Evolutionary conservation across 2,888 invertebrate species (phyloP).

Genomic region (Punctoribates punctum): DNA sequence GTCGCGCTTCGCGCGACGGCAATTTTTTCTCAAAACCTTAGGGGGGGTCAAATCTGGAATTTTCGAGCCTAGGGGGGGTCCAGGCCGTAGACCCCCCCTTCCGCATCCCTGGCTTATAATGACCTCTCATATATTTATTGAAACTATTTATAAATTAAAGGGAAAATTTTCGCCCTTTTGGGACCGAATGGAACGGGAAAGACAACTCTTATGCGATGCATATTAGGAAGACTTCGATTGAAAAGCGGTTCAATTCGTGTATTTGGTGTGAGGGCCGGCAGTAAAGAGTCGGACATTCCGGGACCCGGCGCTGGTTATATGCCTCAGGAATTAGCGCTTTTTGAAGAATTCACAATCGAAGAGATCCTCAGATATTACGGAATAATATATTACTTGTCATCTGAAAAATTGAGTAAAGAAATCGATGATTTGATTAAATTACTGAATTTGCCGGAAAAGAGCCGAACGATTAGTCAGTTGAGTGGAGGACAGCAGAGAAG

Average conservation of each 20-base stretch:
- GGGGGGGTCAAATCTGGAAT: no score
- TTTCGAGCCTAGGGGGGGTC: no score
- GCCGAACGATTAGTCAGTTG: neutral
- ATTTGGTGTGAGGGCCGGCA: constrained; percentile 40
- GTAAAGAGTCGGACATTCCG: constrained; percentile 12
- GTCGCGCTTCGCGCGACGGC: no score
- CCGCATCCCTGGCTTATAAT: no score
- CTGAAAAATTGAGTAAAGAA: neutral
- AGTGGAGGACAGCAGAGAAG: constrained; percentile 85
- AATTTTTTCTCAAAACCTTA: no score
- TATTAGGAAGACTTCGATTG: constrained; percentile 27
- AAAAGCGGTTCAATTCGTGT: constrained; percentile 30
- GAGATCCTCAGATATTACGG: constrained; percentile 44
- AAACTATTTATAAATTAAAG: no score
- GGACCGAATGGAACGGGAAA: constrained; percentile 42
- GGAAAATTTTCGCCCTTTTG: constrained; percentile 41
- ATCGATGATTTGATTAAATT: constrained; percentile 33
- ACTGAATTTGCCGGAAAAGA: constrained; percentile 41
- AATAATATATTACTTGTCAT: constrained; percentile 28
- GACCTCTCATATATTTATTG: no score
- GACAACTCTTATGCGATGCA: constrained; percentile 38
- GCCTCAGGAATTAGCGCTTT: constrained; percentile 45
- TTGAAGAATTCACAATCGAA: constrained; percentile 42
- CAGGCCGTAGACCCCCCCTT: no score
- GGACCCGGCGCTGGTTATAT: constrained; percentile 40